phyloP scores from a whole-genome alignment of 2,888 invertebrate genomes.

The Dorcus parallelipipedus region DNA sequence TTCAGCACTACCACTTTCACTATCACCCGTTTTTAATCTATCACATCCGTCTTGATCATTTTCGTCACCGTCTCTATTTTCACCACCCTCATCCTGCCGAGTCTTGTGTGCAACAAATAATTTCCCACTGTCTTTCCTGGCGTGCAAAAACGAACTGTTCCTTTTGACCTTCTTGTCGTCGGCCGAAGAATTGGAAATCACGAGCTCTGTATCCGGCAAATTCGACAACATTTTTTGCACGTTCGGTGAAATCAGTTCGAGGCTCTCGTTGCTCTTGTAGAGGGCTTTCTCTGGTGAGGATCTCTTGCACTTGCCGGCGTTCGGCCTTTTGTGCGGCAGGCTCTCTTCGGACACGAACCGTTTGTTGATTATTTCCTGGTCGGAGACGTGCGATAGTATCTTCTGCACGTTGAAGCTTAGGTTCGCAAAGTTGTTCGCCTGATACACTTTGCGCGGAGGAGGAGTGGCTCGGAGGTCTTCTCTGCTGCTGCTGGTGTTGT shows the following conservation, averaged over 20 bases:
- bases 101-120: constrained; percentile 38
- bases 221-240: constrained; percentile 57
- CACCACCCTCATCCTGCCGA: constrained; percentile 31
- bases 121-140: background rate
- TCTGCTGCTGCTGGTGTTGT: constrained; percentile 21
- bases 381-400: constrained; percentile 57
- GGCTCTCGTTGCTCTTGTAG: constrained; percentile 39
- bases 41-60: constrained; percentile 15
- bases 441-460: constrained; percentile 55
- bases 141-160: constrained; percentile 15
- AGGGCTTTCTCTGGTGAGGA: constrained; percentile 10
- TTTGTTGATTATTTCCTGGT: constrained; percentile 40
- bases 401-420: constrained; percentile 61
- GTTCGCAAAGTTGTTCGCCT: constrained; percentile 52
- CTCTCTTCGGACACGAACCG: constrained; percentile 43
- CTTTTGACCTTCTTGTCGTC: constrained; percentile 13
- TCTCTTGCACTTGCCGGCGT: background rate
- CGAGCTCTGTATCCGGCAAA: constrained; percentile 48
- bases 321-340: constrained; percentile 26
- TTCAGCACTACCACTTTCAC: background rate
- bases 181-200: constrained; percentile 19
- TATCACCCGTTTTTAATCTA: background rate
- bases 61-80: constrained; percentile 13
- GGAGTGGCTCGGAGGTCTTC: constrained; percentile 62
- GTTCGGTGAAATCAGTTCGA: constrained; percentile 50